Evolutionary conservation across 2,113 vertebrate species (phyloP).

Genomic region (Malurus elegans): DNA sequence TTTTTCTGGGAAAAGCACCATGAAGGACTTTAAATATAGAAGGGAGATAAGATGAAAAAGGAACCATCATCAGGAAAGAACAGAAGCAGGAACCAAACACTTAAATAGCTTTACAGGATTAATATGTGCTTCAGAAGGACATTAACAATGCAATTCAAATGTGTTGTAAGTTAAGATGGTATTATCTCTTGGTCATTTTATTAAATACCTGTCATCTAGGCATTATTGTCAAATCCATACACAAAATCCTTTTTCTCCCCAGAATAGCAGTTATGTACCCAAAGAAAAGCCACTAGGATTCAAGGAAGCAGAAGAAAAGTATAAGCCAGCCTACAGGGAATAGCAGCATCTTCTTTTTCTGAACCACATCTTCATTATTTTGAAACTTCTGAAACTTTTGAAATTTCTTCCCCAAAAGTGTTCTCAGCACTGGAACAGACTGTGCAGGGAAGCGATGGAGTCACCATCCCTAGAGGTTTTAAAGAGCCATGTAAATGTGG

Average conservation of each 20-base stretch:
- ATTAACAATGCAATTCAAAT: not conserved
- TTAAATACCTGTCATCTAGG: not conserved
- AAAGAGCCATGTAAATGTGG: not conserved
- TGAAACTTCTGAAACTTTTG: not conserved
- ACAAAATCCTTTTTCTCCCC: not conserved
- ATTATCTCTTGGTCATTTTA: not conserved
- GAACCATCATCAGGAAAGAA: not conserved
- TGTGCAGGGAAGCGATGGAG: not conserved
- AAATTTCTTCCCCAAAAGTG: not conserved
- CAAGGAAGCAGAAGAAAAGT: not conserved
- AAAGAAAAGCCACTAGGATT: not conserved
- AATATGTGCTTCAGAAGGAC: not conserved
- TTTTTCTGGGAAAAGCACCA: not conserved
- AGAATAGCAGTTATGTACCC: not conserved
- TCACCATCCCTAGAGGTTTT: not conserved
- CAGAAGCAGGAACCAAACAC: not conserved
- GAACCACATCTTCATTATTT: not conserved
- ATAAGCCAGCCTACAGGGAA: not conserved
- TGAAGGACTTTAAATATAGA: not conserved
- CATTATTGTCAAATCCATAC: not conserved
- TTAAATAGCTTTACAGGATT: not conserved
- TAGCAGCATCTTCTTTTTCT: not conserved
- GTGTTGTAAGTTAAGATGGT: not conserved
- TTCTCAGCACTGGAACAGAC: not conserved
- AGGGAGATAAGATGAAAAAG: not conserved